These are phyloP conservation scores for Phaetusa simplex DNA, from an alignment of 2,113 vertebrate genomes.

Conservation along the genomic window DNA sequence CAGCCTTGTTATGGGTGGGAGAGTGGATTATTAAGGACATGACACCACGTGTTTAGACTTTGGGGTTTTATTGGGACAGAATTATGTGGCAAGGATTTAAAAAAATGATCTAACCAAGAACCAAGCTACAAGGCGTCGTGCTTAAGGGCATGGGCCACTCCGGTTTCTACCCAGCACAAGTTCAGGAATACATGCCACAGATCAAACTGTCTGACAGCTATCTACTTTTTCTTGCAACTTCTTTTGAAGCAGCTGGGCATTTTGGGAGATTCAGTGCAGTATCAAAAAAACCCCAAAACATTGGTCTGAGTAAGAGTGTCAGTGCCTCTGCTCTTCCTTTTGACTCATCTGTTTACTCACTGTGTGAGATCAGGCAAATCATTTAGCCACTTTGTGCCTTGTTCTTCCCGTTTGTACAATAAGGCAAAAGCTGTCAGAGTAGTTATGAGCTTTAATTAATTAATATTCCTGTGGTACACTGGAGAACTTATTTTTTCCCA, in stretches of 20 bases:
- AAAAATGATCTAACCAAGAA: neutral
- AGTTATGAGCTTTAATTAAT: neutral
- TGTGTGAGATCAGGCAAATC: neutral
- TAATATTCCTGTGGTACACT: neutral
- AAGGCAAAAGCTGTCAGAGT: slow-evolving; percentile 13
- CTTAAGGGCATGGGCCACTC: neutral
- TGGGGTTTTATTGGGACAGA: neutral
- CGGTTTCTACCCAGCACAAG: neutral
- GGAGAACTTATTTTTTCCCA: neutral
- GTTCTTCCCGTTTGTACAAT: neutral
- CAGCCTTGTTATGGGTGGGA: neutral
- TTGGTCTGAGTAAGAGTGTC: neutral
- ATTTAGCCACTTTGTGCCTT: neutral
- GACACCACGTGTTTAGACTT: neutral
- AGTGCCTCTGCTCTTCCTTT: neutral
- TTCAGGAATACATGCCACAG: neutral
- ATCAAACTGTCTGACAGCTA: neutral
- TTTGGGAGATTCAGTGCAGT: neutral
- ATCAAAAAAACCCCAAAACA: neutral
- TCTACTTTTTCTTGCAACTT: neutral
- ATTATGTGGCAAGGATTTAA: neutral
- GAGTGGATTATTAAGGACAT: neutral
- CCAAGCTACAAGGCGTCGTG: neutral
- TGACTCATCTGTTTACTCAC: neutral
- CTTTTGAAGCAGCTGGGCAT: neutral